Evolutionary conservation across 1,140 invertebrate genomes (phyloP).

Genomic region (Saccostrea glomerata): DNA sequence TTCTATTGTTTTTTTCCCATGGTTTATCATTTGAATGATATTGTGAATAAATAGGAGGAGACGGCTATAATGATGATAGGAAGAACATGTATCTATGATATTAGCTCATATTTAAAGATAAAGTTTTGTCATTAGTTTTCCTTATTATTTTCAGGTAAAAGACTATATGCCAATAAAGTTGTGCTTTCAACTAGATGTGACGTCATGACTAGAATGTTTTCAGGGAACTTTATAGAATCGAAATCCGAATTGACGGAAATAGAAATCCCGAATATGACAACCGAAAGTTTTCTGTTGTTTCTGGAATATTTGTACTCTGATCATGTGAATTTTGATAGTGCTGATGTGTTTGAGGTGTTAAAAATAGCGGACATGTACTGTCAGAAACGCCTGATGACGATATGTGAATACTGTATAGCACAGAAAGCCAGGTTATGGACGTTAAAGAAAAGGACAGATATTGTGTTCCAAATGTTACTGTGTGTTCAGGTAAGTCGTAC

Average conservation of each 20-base stretch:
- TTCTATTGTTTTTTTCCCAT: too few relatives aligned
- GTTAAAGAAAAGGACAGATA: neutral
- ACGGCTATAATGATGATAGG: too few relatives aligned
- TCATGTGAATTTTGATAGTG: neutral
- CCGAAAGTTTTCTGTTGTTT: conserved; percentile 11
- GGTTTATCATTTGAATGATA: too few relatives aligned
- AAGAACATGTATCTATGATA: too few relatives aligned
- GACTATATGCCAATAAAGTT: conserved; percentile 14
- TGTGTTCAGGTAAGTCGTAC: neutral
- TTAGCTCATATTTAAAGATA: too few relatives aligned
- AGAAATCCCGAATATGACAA: conserved; percentile 22
- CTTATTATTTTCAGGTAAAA: neutral
- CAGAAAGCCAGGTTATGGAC: neutral
- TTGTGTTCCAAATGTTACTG: neutral
- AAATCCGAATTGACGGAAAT: conserved; percentile 13
- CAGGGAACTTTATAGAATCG: conserved; percentile 33
- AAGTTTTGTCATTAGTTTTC: neutral
- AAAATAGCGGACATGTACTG: conserved; percentile 23
- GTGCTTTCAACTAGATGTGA: conserved; percentile 20
- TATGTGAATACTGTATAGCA: neutral
- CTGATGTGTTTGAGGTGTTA: neutral
- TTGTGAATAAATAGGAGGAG: too few relatives aligned
- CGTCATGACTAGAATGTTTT: conserved; percentile 18
- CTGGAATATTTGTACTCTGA: conserved; percentile 17
- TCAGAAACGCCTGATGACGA: neutral